Evolutionary conservation across 2,888 invertebrate species (phyloP), one percentile per base, ranked within the genome.

Genomic region (Gandaritis pyraliata): DNA sequence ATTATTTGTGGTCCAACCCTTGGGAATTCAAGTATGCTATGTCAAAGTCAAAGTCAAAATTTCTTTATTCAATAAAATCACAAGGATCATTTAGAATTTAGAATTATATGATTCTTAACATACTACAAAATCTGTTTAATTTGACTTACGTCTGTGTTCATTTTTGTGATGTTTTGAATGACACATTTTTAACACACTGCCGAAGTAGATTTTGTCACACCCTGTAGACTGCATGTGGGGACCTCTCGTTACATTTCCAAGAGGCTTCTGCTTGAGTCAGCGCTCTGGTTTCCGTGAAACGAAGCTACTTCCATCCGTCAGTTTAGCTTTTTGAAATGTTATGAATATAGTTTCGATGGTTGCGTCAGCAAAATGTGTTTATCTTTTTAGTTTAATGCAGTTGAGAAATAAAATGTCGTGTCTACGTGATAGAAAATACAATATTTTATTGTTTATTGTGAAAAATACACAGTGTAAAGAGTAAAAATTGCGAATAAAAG

Each of bases 311-410:
- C 10, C 41, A 53, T 53, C 12, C 43, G 43, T 53, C 13, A 53
- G 58, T 58, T 58, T 59, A 59, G n/a, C 48, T 43, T 41, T 59
- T 43, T 10, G 10, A 58, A 47, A 51, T 58, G 45, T 51, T 53
- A 33, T 33, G 11, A 16, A 18, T 11, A 10, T 33, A 33, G 33
- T 43, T 16, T 16, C 11, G 16, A 43, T 15, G 41, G 16, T 16
- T 43, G 16, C 16, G 2, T 16, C 8, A 41, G n/a, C 13, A 43
- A 43, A 16, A 16, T 43, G 7, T 16, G 13, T 41, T 16, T 15
- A 43, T 16, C 11, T 16, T 41, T 43, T 43, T 10, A 16, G 11
- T 3, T 16, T 41, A 7, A 6, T 41, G n/a, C 8, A 0, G 41
- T 41, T 41, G 6, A 6, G 15, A 2, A 15, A 1, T 15, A 5